A percentile compares a stretch with the other conserved stretches of the same genome.
Conservation (phyloP, 2,888 invertebrate species). For the Thereva unica region DNA sequence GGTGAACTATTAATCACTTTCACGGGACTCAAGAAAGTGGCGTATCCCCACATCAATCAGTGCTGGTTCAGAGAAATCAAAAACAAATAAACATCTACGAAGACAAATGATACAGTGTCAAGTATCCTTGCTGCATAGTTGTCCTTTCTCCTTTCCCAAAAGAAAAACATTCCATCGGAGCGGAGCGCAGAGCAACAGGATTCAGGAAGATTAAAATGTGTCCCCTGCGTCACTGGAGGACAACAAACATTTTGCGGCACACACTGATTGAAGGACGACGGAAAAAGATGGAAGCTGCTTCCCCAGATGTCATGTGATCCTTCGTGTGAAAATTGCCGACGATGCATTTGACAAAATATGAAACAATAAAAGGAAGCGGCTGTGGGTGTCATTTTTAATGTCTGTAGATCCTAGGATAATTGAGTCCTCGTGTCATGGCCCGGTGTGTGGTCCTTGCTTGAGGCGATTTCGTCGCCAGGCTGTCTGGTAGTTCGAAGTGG, state of each 20-base stretch:
- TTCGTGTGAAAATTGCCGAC: slow-evolving; percentile 24
- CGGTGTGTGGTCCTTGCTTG: background rate
- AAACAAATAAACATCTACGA: slow-evolving; percentile 19
- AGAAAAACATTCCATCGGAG: background rate
- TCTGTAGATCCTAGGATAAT: background rate
- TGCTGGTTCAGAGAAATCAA: slow-evolving; percentile 15
- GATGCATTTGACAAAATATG: slow-evolving; percentile 11
- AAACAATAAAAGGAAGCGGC: slow-evolving; percentile 1
- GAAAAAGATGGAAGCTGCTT: too few species aligned
- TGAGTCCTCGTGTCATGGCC: slow-evolving; percentile 4
- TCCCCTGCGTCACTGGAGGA: slow-evolving; percentile 9
- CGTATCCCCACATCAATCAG: slow-evolving; percentile 27
- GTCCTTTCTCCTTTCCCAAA: slow-evolving; percentile 20
- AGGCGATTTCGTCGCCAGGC: background rate
- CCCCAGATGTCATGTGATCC: slow-evolving; percentile 7
- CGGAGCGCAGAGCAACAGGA: slow-evolving; percentile 12
- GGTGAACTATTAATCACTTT: slow-evolving; percentile 20
- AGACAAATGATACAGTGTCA: slow-evolving; percentile 23
- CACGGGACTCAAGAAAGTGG: slow-evolving; percentile 1
- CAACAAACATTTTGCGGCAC: background rate
- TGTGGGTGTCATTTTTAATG: background rate
- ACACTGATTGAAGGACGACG: too few species aligned
- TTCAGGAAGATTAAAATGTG: background rate
- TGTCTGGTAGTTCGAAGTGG: background rate
- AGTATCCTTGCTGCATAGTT: background rate